A percentile compares a stretch with the other conserved stretches of the same genome.
phyloP scores from a whole-genome alignment of 2,888 invertebrate genomes.

The Atethmia centrago region DNA sequence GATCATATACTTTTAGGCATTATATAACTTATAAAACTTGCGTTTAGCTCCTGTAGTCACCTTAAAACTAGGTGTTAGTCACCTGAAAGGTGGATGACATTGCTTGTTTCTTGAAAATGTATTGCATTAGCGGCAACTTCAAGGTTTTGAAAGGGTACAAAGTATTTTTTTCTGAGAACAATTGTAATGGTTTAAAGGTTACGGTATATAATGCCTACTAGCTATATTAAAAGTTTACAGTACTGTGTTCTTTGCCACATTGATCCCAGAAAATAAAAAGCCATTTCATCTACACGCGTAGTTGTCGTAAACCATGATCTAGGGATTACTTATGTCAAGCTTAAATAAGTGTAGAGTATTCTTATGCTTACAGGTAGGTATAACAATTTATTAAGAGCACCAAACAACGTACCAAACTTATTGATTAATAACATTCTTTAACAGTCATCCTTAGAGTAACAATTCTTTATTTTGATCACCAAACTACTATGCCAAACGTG shows the following conservation, averaged over 20 bases:
- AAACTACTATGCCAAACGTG: not conserved
- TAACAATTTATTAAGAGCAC: not conserved
- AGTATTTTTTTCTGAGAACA: constrained; percentile 16
- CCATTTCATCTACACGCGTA: not conserved
- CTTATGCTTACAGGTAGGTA: not conserved
- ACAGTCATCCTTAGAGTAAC: not conserved
- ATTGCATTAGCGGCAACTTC: constrained; percentile 33
- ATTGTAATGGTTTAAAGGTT: constrained; percentile 28
- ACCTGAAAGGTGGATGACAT: constrained; percentile 48
- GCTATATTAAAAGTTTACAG: not conserved
- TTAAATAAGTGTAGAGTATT: too few species aligned
- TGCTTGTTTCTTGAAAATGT: constrained; percentile 40
- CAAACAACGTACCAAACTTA: not conserved
- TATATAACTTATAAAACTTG: too few species aligned
- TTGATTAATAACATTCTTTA: not conserved
- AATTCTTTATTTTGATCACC: not conserved
- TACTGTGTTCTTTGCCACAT: not conserved
- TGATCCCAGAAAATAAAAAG: not conserved
- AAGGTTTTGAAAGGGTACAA: constrained; percentile 56
- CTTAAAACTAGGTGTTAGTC: constrained; percentile 38
- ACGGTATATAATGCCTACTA: not conserved
- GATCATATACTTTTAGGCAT: too few species aligned
- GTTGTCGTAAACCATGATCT: not conserved
- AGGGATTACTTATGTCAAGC: not conserved
- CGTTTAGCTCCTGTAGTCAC: too few species aligned